Evolutionary conservation across 1,140 invertebrate genomes (phyloP).

Genomic region (Trachelipus rathkii): DNA sequence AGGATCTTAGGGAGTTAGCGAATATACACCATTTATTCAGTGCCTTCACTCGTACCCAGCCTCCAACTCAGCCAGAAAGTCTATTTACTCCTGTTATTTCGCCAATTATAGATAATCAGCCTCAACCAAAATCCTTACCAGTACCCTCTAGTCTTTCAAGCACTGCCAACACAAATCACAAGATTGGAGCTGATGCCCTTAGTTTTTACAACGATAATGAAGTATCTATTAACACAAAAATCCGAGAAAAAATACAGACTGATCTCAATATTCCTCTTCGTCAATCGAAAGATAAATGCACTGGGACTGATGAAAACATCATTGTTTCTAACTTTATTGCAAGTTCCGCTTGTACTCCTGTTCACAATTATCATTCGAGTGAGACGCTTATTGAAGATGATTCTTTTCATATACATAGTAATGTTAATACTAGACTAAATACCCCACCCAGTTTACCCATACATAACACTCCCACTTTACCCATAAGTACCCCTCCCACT

Average conservation of each 20-base stretch:
- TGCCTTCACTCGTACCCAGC: conserved; percentile 23
- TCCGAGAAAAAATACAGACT: too few species aligned
- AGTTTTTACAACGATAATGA: too few species aligned
- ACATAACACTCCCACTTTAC: too few species aligned
- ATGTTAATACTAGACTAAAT: not conserved
- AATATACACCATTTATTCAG: conserved; percentile 43
- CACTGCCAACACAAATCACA: too few species aligned
- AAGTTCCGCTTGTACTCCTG: not conserved
- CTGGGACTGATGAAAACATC: not conserved
- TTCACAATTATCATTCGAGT: not conserved
- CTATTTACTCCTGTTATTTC: not conserved
- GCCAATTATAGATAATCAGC: not conserved
- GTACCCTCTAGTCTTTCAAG: not conserved
- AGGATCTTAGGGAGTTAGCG: conserved; percentile 38
- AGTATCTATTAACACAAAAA: too few species aligned
- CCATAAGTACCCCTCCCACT: too few species aligned
- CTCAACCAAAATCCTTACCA: not conserved
- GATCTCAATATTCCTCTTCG: not conserved
- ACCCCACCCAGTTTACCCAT: too few species aligned
- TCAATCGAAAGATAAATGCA: not conserved
- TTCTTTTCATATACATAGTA: not conserved
- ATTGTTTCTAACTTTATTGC: not conserved
- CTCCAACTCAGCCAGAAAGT: not conserved
- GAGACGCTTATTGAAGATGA: not conserved
- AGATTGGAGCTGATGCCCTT: too few species aligned